Evolutionary conservation across 2,797 vertebrate species (phyloP).

Genomic region (Artibeus lituratus): DNA sequence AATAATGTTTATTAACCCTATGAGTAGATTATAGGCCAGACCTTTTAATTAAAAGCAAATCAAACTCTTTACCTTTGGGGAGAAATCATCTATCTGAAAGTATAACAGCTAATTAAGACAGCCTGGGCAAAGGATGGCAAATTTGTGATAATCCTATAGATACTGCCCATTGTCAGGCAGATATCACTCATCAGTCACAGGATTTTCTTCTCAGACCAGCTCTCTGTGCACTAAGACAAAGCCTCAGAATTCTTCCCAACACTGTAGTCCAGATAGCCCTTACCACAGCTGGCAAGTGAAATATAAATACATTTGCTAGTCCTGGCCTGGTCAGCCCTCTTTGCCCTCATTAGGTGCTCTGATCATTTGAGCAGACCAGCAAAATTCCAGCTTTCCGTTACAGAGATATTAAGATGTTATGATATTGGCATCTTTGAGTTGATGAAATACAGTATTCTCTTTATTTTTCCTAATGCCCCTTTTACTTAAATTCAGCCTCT

Average conservation of each 20-base stretch:
- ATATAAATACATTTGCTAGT: not conserved
- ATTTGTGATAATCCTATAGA: not conserved
- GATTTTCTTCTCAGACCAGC: not conserved
- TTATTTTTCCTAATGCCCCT: not conserved
- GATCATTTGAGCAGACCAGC: not conserved
- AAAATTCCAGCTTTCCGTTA: not conserved
- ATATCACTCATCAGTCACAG: not conserved
- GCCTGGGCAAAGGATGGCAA: not conserved
- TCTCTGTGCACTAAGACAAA: not conserved
- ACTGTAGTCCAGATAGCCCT: not conserved
- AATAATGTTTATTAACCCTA: slow-evolving; percentile 3
- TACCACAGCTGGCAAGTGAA: not conserved
- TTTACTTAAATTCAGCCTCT: not conserved
- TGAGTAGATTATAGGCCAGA: not conserved
- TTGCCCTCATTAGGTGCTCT: not conserved
- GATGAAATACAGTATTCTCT: not conserved
- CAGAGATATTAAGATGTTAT: not conserved
- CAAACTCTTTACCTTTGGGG: not conserved
- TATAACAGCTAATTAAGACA: not conserved
- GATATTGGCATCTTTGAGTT: not conserved
- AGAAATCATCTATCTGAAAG: not conserved
- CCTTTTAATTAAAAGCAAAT: not conserved
- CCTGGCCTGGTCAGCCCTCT: not conserved
- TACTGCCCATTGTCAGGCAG: not conserved
- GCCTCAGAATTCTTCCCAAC: not conserved